These are phyloP conservation scores for Hippocampus zosterae DNA, from an alignment of 2,113 vertebrate species.

Conservation along the genomic window DNA sequence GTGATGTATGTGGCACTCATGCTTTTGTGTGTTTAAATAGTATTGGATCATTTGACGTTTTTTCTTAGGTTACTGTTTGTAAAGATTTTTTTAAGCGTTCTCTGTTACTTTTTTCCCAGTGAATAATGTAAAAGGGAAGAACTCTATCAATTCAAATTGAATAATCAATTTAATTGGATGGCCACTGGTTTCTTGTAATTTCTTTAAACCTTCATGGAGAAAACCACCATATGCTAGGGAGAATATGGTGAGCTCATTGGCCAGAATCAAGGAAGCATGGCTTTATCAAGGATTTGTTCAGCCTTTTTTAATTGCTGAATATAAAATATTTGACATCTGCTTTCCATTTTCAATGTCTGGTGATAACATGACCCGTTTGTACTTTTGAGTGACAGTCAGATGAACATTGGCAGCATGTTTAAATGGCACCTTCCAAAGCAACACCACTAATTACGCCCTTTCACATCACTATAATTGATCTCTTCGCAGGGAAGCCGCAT, in stretches of 20 bases:
- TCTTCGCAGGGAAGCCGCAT: slow-evolving; percentile 18
- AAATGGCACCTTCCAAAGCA: slow-evolving; percentile 27
- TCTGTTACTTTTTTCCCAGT: too few species aligned
- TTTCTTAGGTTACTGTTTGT: too few species aligned
- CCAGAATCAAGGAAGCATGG: neutral
- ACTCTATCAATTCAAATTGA: too few species aligned
- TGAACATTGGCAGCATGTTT: slow-evolving; percentile 23
- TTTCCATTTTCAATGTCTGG: slow-evolving; percentile 2
- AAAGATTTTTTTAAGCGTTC: too few species aligned
- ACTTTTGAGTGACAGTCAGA: slow-evolving; percentile 34
- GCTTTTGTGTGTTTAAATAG: too few species aligned
- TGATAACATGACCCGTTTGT: slow-evolving; percentile 9
- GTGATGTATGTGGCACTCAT: too few species aligned
- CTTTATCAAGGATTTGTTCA: neutral
- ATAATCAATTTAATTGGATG: neutral
- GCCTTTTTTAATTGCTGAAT: neutral
- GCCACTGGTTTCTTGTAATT: neutral
- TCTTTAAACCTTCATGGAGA: neutral
- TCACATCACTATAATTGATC: slow-evolving; percentile 36
- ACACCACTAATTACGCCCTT: slow-evolving; percentile 28
- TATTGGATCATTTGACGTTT: too few species aligned
- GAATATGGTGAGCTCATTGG: neutral
- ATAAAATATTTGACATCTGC: slow-evolving; percentile 2
- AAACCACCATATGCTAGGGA: neutral
- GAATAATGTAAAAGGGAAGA: too few species aligned